Conservation (phyloP, 2,797 vertebrate genomes). For the Botia almorhae region DNA sequence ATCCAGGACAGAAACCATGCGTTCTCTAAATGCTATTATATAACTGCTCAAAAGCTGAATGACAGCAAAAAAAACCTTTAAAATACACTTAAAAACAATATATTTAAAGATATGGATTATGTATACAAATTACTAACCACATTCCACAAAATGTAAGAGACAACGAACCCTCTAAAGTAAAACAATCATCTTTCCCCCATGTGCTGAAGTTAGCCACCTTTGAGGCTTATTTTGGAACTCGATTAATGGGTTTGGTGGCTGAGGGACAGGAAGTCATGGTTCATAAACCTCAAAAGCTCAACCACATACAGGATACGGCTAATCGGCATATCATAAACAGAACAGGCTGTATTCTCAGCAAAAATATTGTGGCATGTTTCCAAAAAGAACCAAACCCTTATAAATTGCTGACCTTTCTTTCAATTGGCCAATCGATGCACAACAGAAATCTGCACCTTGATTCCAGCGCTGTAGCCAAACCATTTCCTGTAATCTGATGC, state of each 20-base stretch:
- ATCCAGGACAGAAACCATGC: not conserved
- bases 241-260: conserved; percentile 29
- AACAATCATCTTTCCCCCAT: not conserved
- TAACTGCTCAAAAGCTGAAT: not conserved
- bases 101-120: not conserved
- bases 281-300: conserved; percentile 30
- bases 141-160: not conserved
- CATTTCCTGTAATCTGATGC: conserved; percentile 16
- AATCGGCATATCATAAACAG: conserved; percentile 25
- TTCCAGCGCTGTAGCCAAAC: not conserved
- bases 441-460: conserved; percentile 6
- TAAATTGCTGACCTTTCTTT: not conserved
- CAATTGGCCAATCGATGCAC: not conserved
- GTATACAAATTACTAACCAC: not conserved
- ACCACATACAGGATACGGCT: conserved; percentile 23
- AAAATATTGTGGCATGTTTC: not conserved
- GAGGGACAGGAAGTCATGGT: conserved; percentile 15
- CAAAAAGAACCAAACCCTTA: not conserved
- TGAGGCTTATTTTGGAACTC: conserved; percentile 20
- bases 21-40: not conserved
- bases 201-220: conserved; percentile 27
- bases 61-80: not conserved
- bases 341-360: conserved; percentile 15
- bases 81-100: not conserved
- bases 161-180: not conserved